phyloP scores from a whole-genome alignment of 2,888 invertebrate species.

The Platycheirus rosarum region DNA sequence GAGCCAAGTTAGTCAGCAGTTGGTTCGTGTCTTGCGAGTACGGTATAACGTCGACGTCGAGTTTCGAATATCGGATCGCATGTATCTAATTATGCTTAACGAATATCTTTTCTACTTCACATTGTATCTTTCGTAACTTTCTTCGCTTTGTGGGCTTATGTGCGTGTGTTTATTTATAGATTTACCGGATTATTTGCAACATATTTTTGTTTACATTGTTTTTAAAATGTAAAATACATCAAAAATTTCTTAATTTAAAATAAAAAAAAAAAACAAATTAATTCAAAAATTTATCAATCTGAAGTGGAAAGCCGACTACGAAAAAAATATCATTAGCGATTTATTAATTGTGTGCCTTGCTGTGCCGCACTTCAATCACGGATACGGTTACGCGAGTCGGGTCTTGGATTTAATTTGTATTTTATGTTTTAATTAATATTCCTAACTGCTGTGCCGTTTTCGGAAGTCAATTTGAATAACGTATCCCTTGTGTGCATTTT shows the following conservation, averaged over 20 bases:
- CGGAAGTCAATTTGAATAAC: conserved; percentile 69
- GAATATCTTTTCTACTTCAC: conserved; percentile 43
- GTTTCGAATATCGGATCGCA: conserved; percentile 43
- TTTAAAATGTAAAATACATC: conserved; percentile 28
- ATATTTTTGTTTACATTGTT: conserved; percentile 37
- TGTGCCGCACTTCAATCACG: conserved; percentile 29
- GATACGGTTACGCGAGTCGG: conserved; percentile 51
- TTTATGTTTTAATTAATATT: conserved; percentile 8
- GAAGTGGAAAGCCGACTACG: conserved; percentile 9
- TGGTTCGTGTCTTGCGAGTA: conserved; percentile 76
- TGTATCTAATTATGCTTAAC: conserved; percentile 55
- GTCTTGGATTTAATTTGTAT: conserved; percentile 31
- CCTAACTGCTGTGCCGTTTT: conserved; percentile 42
- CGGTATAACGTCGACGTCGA: conserved; percentile 72
- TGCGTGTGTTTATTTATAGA: conserved; percentile 34
- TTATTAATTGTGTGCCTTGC: conserved; percentile 5
- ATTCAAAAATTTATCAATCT: background rate
- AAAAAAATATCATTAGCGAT: conserved; percentile 11
- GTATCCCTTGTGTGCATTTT: conserved; percentile 34
- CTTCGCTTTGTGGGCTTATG: conserved; percentile 42
- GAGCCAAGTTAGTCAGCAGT: conserved; percentile 76
- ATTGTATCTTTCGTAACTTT: conserved; percentile 70
- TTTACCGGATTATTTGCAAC: background rate
- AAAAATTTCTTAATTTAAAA: conserved; percentile 19
- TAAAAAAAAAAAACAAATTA: background rate